A percentile compares a stretch with the other conserved stretches of the same genome.
Conservation (phyloP, 2,113 vertebrate species). For the Fulmarus glacialis region DNA sequence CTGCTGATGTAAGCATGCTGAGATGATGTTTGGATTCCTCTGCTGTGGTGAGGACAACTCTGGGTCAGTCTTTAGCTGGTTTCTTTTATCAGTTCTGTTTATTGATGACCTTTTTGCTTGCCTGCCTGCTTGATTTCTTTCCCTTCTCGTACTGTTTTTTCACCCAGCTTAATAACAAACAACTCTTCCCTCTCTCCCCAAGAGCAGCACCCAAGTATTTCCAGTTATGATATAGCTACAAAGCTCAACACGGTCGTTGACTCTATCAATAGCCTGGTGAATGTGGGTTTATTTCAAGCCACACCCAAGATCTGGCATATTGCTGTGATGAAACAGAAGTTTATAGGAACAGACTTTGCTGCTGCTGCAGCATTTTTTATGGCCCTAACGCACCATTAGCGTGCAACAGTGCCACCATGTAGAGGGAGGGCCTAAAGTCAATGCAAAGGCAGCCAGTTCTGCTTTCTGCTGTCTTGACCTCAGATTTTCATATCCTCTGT, state of each 20-base stretch:
- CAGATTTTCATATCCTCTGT: not conserved
- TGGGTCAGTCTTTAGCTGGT: not conserved
- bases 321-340: not conserved
- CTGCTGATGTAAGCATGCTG: not conserved
- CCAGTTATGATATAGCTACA: not conserved
- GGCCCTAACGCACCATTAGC: not conserved
- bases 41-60: not conserved
- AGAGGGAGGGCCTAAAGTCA: not conserved
- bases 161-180: not conserved
- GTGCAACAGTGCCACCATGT: not conserved
- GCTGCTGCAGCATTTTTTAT: not conserved
- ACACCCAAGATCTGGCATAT: not conserved
- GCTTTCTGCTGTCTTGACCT: not conserved
- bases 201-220: not conserved
- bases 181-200: not conserved
- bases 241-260: not conserved
- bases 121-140: not conserved
- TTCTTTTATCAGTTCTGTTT: not conserved
- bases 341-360: not conserved
- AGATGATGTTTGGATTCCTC: not conserved
- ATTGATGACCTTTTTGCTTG: not conserved
- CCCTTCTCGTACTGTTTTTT: accelerated
- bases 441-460: not conserved
- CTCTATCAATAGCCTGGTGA: not conserved
- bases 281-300: not conserved